Base-by-base conservation (phyloP, 2,113 vertebrate genomes). In the Apodemus speciosus region DNA sequence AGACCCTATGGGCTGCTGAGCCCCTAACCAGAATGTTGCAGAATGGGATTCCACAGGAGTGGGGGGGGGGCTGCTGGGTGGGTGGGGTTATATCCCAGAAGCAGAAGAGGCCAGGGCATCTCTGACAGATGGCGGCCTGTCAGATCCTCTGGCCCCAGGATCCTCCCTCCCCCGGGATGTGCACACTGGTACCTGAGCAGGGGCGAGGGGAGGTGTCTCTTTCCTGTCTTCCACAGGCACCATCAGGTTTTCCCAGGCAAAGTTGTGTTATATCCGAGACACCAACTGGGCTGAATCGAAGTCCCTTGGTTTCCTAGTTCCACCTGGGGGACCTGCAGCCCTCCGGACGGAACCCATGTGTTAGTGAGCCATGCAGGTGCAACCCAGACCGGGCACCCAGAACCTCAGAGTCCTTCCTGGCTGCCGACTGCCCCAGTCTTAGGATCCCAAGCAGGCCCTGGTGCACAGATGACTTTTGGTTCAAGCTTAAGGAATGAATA, bases 241-340 rank as follows among this genome's bases (percentile, higher is more conserved):
- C 75, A 35, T 69, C 53, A 81, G 85, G 71, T 69, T 90, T 89
- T 64, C 93, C 38, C 7, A 64, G 38, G 85, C 66, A 79, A 86
- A 75, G 43, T 11, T 46, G 43, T 53, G 95, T 89, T 80, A 32
- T 15, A 6, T 46, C 40, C 9, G 9, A 85, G 85, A 86, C 64
- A 43, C 51, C 16, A 3, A 30, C 7, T n/a, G 64, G 68, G 43
- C 30, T 92, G 92, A 60, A 93, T 95, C 92, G 79, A 92, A 93
- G 72, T 66, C 81, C 6, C 85, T 43, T 7, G 25, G 72, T 64
- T 46, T 62, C 32, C 83, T 58, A 79, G 84, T 60, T 35, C 6
- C 6, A 43, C 53, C 62, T 38, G 49, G 72, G 56, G 79, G 75
- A 35, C 73, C 88, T 60, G 23, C 60, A 66, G 40, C 30, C 40